Conservation (phyloP, 2,113 vertebrate genomes). For the Piaya cayana region DNA sequence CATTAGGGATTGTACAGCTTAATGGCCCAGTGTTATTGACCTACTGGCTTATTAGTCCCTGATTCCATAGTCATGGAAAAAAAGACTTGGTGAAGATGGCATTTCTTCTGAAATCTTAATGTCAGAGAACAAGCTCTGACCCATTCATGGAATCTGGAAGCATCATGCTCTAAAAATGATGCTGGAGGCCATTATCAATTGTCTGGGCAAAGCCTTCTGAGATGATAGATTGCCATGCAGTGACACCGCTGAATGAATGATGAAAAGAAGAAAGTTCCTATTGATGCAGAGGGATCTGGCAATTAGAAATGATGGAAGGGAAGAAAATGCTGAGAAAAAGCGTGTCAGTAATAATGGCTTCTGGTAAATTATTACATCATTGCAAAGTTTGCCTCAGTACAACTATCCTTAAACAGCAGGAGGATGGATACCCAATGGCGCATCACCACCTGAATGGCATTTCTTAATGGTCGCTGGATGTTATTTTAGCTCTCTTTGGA, state of each 20-base stretch:
- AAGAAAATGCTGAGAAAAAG: slow-evolving; percentile 43
- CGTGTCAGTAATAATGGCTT: slow-evolving; percentile 61
- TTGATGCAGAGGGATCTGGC: slow-evolving; percentile 41
- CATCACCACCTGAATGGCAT: slow-evolving; percentile 60
- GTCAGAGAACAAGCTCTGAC: neutral
- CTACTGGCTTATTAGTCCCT: neutral
- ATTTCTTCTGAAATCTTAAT: neutral
- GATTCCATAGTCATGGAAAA: neutral
- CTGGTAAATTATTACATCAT: slow-evolving; percentile 69
- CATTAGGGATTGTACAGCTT: neutral
- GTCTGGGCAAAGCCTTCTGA: slow-evolving; percentile 41
- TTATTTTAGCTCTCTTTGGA: slow-evolving; percentile 64
- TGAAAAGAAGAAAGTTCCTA: slow-evolving; percentile 60
- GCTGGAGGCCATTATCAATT: slow-evolving; percentile 49
- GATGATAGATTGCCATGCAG: slow-evolving; percentile 29
- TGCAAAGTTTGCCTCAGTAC: slow-evolving; percentile 47
- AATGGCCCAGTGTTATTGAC: neutral
- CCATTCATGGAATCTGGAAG: neutral
- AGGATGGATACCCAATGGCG: slow-evolving; percentile 35
- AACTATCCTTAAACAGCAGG: slow-evolving; percentile 50
- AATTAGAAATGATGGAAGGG: slow-evolving; percentile 62
- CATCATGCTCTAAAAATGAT: neutral
- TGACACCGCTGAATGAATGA: slow-evolving; percentile 48
- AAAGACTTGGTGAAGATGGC: neutral
- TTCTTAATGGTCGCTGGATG: slow-evolving; percentile 60